phyloP scores from a whole-genome alignment of 2,113 vertebrate genomes.

The Eulacestoma nigropectus region DNA sequence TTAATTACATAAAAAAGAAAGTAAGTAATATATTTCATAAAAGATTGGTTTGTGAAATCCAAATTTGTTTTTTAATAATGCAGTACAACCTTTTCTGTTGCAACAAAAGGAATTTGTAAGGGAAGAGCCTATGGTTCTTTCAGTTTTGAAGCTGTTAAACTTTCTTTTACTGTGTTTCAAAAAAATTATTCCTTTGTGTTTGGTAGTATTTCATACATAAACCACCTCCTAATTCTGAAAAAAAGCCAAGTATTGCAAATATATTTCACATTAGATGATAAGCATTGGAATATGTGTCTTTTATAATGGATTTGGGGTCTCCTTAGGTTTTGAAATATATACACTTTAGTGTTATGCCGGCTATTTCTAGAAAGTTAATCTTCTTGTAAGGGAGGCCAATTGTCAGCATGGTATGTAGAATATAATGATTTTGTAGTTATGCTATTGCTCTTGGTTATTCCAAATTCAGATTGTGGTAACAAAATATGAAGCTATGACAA shows the following conservation, averaged over 20 bases:
- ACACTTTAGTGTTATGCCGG: not conserved
- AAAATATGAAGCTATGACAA: not conserved
- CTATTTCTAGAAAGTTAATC: not conserved
- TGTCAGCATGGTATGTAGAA: not conserved
- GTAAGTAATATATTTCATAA: not conserved
- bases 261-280: not conserved
- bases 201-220: not conserved
- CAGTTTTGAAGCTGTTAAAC: not conserved
- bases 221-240: not conserved
- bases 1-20: not conserved
- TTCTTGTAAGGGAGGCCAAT: not conserved
- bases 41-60: not conserved
- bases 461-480: not conserved
- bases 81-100: not conserved
- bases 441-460: not conserved
- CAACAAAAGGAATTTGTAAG: not conserved
- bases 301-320: not conserved
- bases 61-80: not conserved
- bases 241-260: not conserved
- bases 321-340: not conserved
- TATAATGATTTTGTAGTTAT: not conserved
- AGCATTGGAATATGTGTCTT: not conserved
- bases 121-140: not conserved
- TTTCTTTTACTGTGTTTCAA: not conserved
- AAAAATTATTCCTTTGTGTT: not conserved